Percentiles rank a stretch among this genome's conserved stretches.
Evolutionary conservation across 2,797 vertebrate genomes (phyloP).

Genomic region (Malacoraja senta): DNA sequence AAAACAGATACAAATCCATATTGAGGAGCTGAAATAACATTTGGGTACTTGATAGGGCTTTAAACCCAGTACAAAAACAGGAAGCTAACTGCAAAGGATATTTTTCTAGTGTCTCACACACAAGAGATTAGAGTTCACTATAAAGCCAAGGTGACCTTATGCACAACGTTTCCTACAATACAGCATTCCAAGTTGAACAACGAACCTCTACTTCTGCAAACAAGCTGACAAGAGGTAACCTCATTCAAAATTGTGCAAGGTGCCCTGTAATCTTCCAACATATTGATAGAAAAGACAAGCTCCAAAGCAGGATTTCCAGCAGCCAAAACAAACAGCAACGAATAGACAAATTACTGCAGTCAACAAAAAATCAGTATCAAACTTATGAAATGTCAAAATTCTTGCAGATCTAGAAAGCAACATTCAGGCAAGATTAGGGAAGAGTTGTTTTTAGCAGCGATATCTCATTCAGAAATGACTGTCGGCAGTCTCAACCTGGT

Average conservation of each 20-base stretch:
- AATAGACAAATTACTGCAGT: background rate
- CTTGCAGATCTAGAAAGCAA: background rate
- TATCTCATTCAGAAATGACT: background rate
- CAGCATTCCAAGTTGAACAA: background rate
- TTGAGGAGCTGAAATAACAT: background rate
- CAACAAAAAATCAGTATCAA: background rate
- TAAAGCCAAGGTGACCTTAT: background rate
- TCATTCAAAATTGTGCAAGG: background rate
- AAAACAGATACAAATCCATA: background rate
- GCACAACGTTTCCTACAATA: background rate
- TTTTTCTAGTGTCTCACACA: background rate
- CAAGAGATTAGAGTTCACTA: background rate
- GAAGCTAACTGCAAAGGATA: background rate
- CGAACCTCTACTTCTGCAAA: background rate
- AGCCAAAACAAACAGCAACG: background rate
- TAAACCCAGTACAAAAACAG: conserved; percentile 16
- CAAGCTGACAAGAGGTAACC: background rate
- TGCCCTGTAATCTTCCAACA: background rate
- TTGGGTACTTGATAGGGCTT: background rate
- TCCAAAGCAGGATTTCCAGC: background rate
- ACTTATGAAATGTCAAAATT: background rate
- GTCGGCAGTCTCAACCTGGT: background rate
- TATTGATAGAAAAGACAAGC: background rate
- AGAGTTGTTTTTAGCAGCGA: background rate
- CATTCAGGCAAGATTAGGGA: background rate